These are phyloP conservation scores for Eristalinus aeneus DNA, from an alignment of 2,888 invertebrate species.

Conservation along the genomic window DNA sequence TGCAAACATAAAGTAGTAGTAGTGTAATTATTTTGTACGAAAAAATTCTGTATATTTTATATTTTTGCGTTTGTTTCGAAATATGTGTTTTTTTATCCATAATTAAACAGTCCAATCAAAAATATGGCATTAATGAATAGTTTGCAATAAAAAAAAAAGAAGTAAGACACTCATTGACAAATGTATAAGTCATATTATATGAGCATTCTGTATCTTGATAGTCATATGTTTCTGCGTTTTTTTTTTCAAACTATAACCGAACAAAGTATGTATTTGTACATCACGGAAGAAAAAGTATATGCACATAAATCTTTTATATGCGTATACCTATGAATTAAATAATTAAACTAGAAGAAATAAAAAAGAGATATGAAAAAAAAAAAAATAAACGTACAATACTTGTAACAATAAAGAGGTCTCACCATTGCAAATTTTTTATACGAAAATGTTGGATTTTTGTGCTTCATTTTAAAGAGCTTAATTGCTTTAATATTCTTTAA, in stretches of 20 bases:
- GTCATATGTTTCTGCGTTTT: neutral
- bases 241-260: slow-evolving; percentile 36
- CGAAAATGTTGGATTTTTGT: slow-evolving; percentile 56
- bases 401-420: slow-evolving; percentile 36
- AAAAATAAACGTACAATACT: slow-evolving; percentile 10
- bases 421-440: slow-evolving; percentile 42
- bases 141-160: slow-evolving; percentile 11
- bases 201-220: neutral
- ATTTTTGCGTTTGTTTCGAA: slow-evolving; percentile 11
- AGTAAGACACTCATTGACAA: slow-evolving; percentile 34
- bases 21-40: slow-evolving; percentile 25
- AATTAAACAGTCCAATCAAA: slow-evolving; percentile 59
- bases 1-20: slow-evolving; percentile 41
- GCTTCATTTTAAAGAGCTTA: slow-evolving; percentile 33
- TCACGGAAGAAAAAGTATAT: slow-evolving; percentile 37
- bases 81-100: slow-evolving; percentile 2
- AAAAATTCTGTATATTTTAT: slow-evolving; percentile 13
- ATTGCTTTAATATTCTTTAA: slow-evolving; percentile 32
- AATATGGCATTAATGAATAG: slow-evolving; percentile 35
- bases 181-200: slow-evolving; percentile 49
- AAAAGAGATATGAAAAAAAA: slow-evolving; percentile 18
- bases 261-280: slow-evolving; percentile 67
- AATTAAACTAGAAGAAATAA: slow-evolving; percentile 6
- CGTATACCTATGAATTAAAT: slow-evolving; percentile 40
- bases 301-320: slow-evolving; percentile 60